phyloP scores from a whole-genome alignment of 2,888 invertebrate species.

The Dichetophora obliterata region DNA sequence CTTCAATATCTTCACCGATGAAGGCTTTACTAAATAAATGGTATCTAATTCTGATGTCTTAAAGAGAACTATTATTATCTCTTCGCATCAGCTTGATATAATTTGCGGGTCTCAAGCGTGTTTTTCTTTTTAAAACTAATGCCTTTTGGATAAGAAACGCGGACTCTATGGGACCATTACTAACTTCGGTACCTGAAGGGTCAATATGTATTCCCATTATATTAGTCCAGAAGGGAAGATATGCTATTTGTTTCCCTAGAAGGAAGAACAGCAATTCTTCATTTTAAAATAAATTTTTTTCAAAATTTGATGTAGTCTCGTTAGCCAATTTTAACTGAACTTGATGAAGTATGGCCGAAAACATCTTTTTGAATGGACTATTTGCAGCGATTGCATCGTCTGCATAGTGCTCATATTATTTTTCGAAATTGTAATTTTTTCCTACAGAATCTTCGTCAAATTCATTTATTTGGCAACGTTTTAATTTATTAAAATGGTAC shows the following conservation, averaged over 20 bases:
- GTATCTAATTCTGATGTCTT: neutral
- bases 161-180: no score
- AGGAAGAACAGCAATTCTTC: neutral
- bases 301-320: no score
- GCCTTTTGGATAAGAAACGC: no score
- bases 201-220: neutral
- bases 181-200: neutral
- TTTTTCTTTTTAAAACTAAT: neutral
- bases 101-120: neutral
- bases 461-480: neutral
- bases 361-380: no score
- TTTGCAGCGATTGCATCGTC: neutral
- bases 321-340: no score
- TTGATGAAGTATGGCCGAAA: no score
- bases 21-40: neutral
- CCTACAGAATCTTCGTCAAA: no score
- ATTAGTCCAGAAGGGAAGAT: neutral
- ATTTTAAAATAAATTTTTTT: neutral
- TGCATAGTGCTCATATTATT: neutral
- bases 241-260: neutral
- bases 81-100: neutral
- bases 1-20: neutral
- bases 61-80: neutral
- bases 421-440: neutral
- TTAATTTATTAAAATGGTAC: neutral